phyloP scores from a whole-genome alignment of 1,140 invertebrate species.

The Grapholita molesta region DNA sequence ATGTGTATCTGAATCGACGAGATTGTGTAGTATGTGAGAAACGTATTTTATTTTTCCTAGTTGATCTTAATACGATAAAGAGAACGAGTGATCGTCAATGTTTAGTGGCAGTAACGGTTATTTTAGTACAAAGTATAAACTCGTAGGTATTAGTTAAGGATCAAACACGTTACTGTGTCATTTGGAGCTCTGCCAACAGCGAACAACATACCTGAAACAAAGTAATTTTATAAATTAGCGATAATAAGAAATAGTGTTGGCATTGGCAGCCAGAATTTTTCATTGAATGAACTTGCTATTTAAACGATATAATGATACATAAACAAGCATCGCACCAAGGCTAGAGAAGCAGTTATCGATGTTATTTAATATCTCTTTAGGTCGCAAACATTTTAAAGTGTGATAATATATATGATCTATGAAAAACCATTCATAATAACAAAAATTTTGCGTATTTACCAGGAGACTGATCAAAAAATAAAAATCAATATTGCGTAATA shows the following conservation, averaged over 20 bases:
- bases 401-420: no score
- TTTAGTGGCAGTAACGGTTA: neutral
- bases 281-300: neutral
- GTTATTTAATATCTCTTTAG: neutral
- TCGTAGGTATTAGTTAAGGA: neutral
- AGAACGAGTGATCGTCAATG: neutral
- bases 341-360: neutral
- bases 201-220: slow-evolving; percentile 1
- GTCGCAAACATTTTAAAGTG: neutral
- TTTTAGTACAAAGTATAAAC: neutral
- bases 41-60: no score
- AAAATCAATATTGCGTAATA: no score
- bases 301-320: neutral
- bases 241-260: neutral
- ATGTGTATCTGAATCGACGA: no score
- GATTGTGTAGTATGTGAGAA: no score
- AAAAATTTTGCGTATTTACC: no score
- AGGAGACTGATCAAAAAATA: no score
- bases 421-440: no score
- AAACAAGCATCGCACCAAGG: neutral
- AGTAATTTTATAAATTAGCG: neutral
- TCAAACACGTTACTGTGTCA: neutral
- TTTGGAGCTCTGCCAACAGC: neutral
- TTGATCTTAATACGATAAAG: no score
- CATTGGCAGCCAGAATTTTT: neutral